Conservation (phyloP, 2,113 vertebrate species). For the Chinchilla lanigera region DNA sequence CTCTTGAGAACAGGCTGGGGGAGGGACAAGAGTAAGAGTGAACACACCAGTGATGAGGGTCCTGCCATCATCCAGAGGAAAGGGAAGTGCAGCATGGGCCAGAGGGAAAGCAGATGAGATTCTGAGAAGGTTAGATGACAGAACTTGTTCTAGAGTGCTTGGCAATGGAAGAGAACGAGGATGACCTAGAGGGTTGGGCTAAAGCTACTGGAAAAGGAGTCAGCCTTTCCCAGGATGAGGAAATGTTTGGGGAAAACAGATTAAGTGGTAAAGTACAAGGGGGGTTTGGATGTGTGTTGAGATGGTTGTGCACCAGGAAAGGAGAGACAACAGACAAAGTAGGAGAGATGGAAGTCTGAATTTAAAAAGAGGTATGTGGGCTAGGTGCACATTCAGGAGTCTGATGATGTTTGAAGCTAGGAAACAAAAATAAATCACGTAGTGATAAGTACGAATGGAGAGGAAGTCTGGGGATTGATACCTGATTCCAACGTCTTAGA, state of each 20-base stretch:
- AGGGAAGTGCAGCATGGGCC: not conserved
- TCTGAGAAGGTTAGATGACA: not conserved
- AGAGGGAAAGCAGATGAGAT: too few species aligned
- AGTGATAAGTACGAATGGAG: not conserved
- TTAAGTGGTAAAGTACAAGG: too few species aligned
- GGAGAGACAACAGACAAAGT: not conserved
- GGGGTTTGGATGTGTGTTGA: not conserved
- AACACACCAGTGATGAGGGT: not conserved
- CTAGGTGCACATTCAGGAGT: not conserved
- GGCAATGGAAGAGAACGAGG: not conserved
- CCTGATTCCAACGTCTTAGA: not conserved
- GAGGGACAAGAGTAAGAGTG: not conserved
- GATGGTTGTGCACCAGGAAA: not conserved
- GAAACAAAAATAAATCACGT: not conserved
- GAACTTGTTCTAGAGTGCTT: not conserved
- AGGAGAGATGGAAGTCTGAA: too few species aligned
- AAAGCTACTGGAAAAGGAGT: not conserved
- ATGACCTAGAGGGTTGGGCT: not conserved
- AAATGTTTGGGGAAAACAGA: too few species aligned
- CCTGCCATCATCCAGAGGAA: not conserved
- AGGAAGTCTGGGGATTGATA: not conserved
- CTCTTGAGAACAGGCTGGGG: not conserved
- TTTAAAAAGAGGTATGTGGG: accelerated
- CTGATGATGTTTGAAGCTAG: not conserved
- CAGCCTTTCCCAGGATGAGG: not conserved